Evolutionary conservation across 2,797 vertebrate species (phyloP), one percentile per base, ranked within the genome.

Genomic region (Epinephelus coioides): DNA sequence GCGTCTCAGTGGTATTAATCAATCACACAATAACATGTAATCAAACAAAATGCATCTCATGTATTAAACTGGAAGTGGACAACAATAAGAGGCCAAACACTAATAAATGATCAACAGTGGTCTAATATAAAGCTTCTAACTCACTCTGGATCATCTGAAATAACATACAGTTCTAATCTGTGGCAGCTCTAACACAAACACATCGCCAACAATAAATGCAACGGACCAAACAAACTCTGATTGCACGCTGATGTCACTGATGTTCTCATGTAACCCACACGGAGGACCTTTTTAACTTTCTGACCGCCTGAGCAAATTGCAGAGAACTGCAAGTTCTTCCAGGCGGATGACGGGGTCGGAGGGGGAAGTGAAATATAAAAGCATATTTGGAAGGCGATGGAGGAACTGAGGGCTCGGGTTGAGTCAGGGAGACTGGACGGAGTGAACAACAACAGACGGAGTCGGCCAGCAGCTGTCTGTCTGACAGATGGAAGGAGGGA

Each of bases 401-500:
- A 87, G 87, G 74, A 75, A 81, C 40, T 0, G 70, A 66, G 76
- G 86, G 73, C 56, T 81, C n/a, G 53, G 66, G 83, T 78, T 78
- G 76, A 86, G 85, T 62, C 71, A 18, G 75, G 79, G 84, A 84
- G 86, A 76, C 49, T 78, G 86, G 47, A 87, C 14, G 10, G 69
- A 77, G 84, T 2, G 82, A 76, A 77, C 65, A 84, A 87, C 73
- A 83, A 78, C 73, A 85, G 70, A 78, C 75, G 4, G 72, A 78
- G 83, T 68, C 68, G 43, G 88, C 83, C 83, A 90, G 66, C 79
- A 82, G 87, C 82, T 86, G 88, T 89, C 81, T 77, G 85, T 79
- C 72, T 87, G 88, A 92, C 77, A 76, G 88, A 91, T 84, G 86
- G 89, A 82, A n/a, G 62, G 65, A 82, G 75, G 61, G 65, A 82